A percentile compares a stretch with the other conserved stretches of the same genome.
phyloP scores from a whole-genome alignment of 2,888 invertebrate species.

The Mycogona germanica region DNA sequence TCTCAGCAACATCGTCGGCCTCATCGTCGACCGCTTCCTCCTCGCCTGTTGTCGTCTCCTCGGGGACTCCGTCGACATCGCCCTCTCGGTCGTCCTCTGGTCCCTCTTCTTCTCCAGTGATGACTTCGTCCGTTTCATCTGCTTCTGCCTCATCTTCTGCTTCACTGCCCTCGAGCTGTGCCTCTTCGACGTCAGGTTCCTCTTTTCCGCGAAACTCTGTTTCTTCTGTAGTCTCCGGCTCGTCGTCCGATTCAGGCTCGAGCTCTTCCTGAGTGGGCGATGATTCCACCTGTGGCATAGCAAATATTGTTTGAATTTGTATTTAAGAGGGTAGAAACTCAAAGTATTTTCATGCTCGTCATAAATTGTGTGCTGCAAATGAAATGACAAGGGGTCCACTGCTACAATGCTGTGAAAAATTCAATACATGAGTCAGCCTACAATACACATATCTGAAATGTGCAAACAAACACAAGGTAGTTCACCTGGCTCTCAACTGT shows the following conservation, averaged over 20 bases:
- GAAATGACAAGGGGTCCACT: too few relatives aligned
- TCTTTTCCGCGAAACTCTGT: background rate
- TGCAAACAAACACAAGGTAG: too few relatives aligned
- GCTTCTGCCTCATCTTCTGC: conserved; percentile 15
- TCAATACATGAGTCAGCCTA: too few relatives aligned
- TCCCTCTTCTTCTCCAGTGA: conserved; percentile 7
- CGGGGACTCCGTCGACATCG: conserved; percentile 6
- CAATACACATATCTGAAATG: too few relatives aligned
- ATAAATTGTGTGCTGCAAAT: too few relatives aligned
- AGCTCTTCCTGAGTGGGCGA: background rate
- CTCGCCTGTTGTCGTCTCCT: conserved; percentile 2
- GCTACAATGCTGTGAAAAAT: too few relatives aligned
- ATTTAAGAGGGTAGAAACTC: too few relatives aligned
- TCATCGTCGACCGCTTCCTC: conserved; percentile 3
- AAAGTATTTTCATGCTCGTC: too few relatives aligned
- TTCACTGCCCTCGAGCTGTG: too few relatives aligned
- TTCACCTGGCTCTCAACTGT: too few relatives aligned
- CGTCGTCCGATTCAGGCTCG: background rate
- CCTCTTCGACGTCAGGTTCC: conserved; percentile 3
- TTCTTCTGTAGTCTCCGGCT: background rate
- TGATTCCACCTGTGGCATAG: background rate
- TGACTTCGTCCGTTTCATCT: conserved; percentile 17
- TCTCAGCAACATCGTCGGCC: background rate
- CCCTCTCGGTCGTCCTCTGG: conserved; percentile 10
- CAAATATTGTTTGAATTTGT: too few relatives aligned